These are phyloP conservation scores for Aix galericulata DNA, from an alignment of 2,113 vertebrate genomes.

Conservation along the genomic window DNA sequence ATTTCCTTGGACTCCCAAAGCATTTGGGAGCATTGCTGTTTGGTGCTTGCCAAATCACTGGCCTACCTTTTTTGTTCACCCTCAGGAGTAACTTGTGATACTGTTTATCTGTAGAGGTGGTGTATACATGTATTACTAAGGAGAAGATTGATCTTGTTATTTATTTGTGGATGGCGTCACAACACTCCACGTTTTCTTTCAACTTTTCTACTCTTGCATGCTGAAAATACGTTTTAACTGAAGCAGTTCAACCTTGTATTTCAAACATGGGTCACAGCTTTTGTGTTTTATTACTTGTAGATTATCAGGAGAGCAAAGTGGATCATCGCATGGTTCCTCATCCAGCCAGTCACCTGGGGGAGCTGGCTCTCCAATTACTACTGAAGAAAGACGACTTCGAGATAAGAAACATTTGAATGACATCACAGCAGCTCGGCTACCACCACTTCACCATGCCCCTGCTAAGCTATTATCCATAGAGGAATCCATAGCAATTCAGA, in stretches of 20 bases:
- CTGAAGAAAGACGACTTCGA: slow-evolving; percentile 75
- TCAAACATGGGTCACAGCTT: background rate
- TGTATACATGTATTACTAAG: background rate
- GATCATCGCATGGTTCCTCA: slow-evolving; percentile 69
- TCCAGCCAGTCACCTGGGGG: slow-evolving; percentile 64
- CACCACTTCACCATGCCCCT: slow-evolving; percentile 85
- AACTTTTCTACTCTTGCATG: rapidly evolving
- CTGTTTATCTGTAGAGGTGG: background rate
- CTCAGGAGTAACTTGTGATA: background rate
- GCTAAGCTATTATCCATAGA: slow-evolving; percentile 84
- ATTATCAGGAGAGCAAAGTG: slow-evolving; percentile 67
- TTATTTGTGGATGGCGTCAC: background rate
- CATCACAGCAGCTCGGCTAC: slow-evolving; percentile 87
- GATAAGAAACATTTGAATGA: slow-evolving; percentile 92
- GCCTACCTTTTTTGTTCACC: background rate
- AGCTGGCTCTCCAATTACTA: slow-evolving; percentile 60
- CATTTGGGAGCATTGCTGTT: background rate
- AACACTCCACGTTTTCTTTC: background rate
- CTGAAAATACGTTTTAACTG: background rate
- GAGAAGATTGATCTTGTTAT: background rate
- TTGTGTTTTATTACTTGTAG: slow-evolving; percentile 59
- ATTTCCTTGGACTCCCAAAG: background rate
- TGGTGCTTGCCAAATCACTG: background rate
- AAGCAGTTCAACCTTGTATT: background rate
- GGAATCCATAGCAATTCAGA: slow-evolving; percentile 84